Evolutionary conservation across 2,113 vertebrate genomes (phyloP).

Genomic region (Ornithorhynchus anatinus): DNA sequence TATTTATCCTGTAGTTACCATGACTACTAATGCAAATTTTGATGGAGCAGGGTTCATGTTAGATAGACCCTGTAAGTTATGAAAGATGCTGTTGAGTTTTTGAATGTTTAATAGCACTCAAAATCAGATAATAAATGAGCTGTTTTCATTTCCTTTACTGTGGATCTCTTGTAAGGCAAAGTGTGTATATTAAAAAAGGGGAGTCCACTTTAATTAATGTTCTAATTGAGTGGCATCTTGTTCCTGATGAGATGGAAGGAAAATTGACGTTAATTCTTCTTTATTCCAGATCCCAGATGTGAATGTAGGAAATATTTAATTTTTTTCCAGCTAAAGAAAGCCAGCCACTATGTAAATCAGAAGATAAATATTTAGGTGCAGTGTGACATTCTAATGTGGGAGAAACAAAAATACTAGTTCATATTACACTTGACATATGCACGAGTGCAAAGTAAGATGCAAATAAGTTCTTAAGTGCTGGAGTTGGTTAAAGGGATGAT

Average conservation of each 20-base stretch:
- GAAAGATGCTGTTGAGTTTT: conserved; percentile 37
- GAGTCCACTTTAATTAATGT: not conserved
- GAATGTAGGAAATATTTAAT: not conserved
- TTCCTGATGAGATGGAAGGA: not conserved
- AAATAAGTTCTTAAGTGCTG: no score
- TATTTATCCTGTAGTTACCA: conserved; percentile 52
- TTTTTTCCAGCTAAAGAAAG: no score
- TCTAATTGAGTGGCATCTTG: not conserved
- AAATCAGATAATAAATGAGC: conserved; percentile 26
- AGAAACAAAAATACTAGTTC: no score
- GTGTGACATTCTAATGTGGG: no score
- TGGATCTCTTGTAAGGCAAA: conserved; percentile 10
- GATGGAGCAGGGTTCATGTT: conserved; percentile 40
- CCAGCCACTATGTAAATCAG: no score
- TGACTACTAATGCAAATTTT: conserved; percentile 58
- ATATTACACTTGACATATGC: no score
- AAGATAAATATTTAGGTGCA: no score
- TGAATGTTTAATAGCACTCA: conserved; percentile 28
- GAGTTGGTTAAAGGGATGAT: no score
- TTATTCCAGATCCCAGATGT: not conserved
- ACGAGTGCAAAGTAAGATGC: no score
- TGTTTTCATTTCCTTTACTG: conserved; percentile 27
- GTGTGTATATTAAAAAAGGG: conserved; percentile 1
- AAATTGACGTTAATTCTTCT: conserved; percentile 1
- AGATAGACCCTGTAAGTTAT: conserved; percentile 24